Conservation (phyloP, 2,797 vertebrate genomes). For the Cuculus canorus region DNA sequence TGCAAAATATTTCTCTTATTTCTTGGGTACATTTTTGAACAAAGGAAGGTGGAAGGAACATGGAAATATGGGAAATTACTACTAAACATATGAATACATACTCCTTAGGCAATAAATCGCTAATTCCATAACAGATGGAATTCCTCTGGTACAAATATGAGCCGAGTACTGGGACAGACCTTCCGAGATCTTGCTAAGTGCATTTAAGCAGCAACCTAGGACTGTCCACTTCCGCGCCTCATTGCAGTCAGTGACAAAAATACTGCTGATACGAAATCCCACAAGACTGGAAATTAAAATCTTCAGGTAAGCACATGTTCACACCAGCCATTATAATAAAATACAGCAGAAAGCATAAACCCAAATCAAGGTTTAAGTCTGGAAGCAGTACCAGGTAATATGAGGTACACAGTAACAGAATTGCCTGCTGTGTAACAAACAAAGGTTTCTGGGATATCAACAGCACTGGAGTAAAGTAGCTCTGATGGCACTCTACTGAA, state of each 20-base stretch:
- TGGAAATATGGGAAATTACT: not conserved
- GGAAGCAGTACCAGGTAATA: not conserved
- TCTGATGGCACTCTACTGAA: not conserved
- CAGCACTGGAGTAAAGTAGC: not conserved
- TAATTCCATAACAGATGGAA: not conserved
- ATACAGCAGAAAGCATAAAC: not conserved
- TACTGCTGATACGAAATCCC: not conserved
- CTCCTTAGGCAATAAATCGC: not conserved
- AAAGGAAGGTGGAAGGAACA: not conserved
- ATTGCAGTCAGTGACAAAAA: not conserved
- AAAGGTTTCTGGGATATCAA: not conserved
- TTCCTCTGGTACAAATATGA: not conserved
- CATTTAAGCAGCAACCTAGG: not conserved
- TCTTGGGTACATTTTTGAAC: not conserved
- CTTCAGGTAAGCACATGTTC: not conserved
- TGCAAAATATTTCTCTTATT: not conserved
- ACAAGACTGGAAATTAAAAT: not conserved
- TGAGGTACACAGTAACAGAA: not conserved
- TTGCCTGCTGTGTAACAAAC: not conserved
- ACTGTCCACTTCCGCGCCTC: not conserved
- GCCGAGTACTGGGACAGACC: not conserved
- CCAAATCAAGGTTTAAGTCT: not conserved
- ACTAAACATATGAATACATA: not conserved
- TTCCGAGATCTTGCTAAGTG: not conserved
- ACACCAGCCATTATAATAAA: not conserved